Conservation (phyloP, 2,888 invertebrate genomes). For the Parthenolecanium corni region DNA sequence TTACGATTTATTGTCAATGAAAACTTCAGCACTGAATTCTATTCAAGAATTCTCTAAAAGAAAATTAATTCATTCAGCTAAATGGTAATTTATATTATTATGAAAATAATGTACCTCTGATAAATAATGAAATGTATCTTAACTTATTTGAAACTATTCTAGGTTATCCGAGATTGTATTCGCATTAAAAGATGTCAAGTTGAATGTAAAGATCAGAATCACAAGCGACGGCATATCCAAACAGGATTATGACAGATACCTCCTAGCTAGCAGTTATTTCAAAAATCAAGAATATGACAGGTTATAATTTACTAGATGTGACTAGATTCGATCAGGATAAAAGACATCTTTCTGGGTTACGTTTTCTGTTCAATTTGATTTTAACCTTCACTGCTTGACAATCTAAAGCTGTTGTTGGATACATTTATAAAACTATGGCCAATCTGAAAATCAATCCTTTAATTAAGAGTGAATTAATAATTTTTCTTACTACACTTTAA, state of each 20-base stretch:
- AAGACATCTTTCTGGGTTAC: no score
- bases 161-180: constrained; percentile 71
- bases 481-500: no score
- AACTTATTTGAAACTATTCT: constrained; percentile 29
- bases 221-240: background rate
- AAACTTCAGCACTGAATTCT: constrained; percentile 37
- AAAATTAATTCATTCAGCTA: constrained; percentile 66
- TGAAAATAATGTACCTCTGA: background rate
- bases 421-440: no score
- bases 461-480: no score
- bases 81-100: constrained; percentile 48
- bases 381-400: no score
- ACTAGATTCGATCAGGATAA: no score
- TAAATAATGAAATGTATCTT: background rate
- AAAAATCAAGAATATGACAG: constrained; percentile 68
- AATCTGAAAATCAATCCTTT: no score
- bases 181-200: constrained; percentile 56
- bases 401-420: no score
- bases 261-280: constrained; percentile 75
- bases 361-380: no score
- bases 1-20: constrained; percentile 18
- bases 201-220: constrained; percentile 34
- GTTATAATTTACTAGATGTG: no score
- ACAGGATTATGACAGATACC: constrained; percentile 42
- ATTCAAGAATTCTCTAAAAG: constrained; percentile 65